Base-by-base conservation (phyloP, 2,888 invertebrate genomes). In the Ashinkailepas kermadecensis region DNA sequence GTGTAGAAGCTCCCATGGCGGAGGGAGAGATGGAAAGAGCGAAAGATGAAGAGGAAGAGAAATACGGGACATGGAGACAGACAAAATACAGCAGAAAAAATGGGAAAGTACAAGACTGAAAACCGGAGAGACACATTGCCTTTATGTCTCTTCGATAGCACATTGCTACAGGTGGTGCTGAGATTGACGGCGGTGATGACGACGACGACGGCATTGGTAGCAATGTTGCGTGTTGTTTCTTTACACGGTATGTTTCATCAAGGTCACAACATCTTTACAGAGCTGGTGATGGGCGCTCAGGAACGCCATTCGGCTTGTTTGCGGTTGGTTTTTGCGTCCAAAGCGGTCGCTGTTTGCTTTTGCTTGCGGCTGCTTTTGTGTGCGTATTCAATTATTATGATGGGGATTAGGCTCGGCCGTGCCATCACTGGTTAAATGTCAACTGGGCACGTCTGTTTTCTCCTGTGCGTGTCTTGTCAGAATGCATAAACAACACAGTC, bases 311-410 rank as follows among this genome's bases (percentile, higher is more conserved):
- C 74, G 21, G 9, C 56, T 74, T 74, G 74, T 74, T 74, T 56
- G 10, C 74, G 74, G 10, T 7, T 6, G 21, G 54, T 74, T 74
- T 74, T 74, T 74, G 23, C 56, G 39, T 15, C 23, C 23, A 15
- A 15, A 70, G 15, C 70, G 4, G 12, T 23, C 70, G 12, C 25
- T 74, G 74, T 74, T 74, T 74, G 74, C 54, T 56, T 74, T 74
- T 21, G 74, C 74, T 15, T 56, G 74, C 11, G 21, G 4, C 15
- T 21, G 74, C 74, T 74, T 74, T 74, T 54, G 74, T 74, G 54
- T 21, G 21, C 21, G 54, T 56, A 74, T 74, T 74, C 74, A 74
- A 74, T 74, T 74, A 74, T 74, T 74, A 21, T 74, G 74, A 7
- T 13, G 3, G 74, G 56, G 74, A 74, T 74, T 74, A 74, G 21